Percentiles rank a stretch among this genome's conserved stretches.
Conservation (phyloP, 2,888 invertebrate genomes). For the Minunthozetes semirufus region DNA sequence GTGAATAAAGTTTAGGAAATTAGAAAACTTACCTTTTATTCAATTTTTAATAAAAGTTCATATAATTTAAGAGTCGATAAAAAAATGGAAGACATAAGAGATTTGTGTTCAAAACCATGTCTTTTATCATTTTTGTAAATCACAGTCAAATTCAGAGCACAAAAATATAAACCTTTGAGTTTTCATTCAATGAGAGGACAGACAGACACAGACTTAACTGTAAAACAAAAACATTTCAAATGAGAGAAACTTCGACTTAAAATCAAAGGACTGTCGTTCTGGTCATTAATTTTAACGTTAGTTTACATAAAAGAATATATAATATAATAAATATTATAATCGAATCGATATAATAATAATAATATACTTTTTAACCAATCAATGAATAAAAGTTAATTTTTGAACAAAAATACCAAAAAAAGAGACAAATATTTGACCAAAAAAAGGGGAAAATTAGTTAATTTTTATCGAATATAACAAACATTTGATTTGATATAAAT, state of each 20-base stretch:
- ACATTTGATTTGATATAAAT: background rate
- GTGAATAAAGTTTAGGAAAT: no score
- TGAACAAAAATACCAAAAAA: background rate
- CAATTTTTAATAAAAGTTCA: background rate
- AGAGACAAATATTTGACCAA: background rate
- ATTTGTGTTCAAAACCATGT: constrained; percentile 9
- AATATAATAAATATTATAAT: constrained; percentile 16
- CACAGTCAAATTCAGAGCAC: constrained; percentile 27
- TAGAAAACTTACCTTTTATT: no score
- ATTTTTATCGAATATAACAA: background rate
- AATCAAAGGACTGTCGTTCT: constrained; percentile 17
- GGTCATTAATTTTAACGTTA: background rate
- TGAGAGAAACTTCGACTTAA: constrained; percentile 21
- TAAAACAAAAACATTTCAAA: constrained; percentile 2
- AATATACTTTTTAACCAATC: background rate
- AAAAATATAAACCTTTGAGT: constrained; percentile 27
- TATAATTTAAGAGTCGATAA: background rate
- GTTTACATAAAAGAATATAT: background rate
- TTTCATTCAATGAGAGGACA: constrained; percentile 10
- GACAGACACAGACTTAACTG: background rate
- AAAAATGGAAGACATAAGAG: background rate
- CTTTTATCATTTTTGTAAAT: constrained; percentile 24
- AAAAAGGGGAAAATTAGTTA: background rate
- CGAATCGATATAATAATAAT: background rate
- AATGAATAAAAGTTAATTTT: background rate